phyloP scores from a whole-genome alignment of 37 sponge, comb jelly and placozoan species.

The Tethya wilhelma region DNA sequence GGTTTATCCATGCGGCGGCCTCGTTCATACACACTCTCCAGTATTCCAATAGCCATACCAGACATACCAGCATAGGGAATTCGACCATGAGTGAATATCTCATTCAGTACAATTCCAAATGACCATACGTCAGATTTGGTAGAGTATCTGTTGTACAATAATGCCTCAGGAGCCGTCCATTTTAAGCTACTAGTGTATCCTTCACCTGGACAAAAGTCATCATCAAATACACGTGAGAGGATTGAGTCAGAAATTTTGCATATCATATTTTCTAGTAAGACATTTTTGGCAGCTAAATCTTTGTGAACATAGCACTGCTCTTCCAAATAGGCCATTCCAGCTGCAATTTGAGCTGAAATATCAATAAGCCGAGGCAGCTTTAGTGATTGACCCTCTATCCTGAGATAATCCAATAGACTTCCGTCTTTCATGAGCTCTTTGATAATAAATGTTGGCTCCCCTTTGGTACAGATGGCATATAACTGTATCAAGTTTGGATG shows the following conservation, averaged over 20 bases:
- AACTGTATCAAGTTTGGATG: not conserved
- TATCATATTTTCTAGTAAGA: not conserved
- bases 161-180: not conserved
- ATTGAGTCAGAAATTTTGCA: not conserved
- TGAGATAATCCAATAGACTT: not conserved
- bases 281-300: not conserved
- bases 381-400: not conserved
- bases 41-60: not conserved
- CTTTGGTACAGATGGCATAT: too few species aligned
- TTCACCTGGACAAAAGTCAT: not conserved
- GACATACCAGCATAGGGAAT: not conserved
- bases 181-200: not conserved
- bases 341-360: not conserved
- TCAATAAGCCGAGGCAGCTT: not conserved
- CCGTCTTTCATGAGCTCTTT: not conserved
- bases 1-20: not conserved
- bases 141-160: slow-evolving; percentile 17
- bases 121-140: slow-evolving; percentile 99
- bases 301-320: not conserved
- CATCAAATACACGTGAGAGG: not conserved
- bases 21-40: not conserved
- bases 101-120: slow-evolving; percentile 64
- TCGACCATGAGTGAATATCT: not conserved
- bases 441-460: not conserved
- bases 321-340: not conserved